Evolutionary conservation across 2,113 vertebrate genomes (phyloP).

Genomic region (Rhinichthys klamathensis): DNA sequence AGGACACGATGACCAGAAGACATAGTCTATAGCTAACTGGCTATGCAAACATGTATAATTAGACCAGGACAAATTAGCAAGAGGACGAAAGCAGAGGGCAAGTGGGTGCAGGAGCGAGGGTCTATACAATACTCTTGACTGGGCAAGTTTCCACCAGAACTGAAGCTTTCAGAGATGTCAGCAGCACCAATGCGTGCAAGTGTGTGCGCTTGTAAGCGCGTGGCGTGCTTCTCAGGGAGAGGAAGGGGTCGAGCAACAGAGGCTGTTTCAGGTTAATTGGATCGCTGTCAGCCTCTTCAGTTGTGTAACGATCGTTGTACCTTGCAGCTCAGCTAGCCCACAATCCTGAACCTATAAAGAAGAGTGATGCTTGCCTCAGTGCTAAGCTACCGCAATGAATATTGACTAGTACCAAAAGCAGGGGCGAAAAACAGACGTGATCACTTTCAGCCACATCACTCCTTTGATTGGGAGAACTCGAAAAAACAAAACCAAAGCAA

Average conservation of each 20-base stretch:
- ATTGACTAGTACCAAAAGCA: constrained; percentile 70
- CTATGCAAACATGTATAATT: constrained; percentile 10
- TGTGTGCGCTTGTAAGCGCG: constrained; percentile 9
- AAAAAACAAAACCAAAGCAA: constrained; percentile 23
- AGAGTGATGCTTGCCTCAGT: constrained; percentile 58
- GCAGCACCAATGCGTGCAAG: constrained; percentile 52
- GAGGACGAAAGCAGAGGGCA: constrained; percentile 8
- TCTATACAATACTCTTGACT: neutral
- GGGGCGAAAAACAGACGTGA: constrained; percentile 76
- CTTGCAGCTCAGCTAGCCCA: constrained; percentile 58
- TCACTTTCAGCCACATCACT: constrained; percentile 70
- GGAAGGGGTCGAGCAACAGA: constrained; percentile 39
- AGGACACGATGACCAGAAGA: constrained; percentile 8
- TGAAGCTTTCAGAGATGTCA: constrained; percentile 44
- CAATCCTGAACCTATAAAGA: constrained; percentile 54
- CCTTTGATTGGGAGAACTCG: constrained; percentile 64
- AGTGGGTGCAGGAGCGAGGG: constrained; percentile 8
- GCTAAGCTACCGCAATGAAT: constrained; percentile 65
- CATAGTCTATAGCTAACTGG: neutral
- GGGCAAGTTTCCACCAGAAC: constrained; percentile 36
- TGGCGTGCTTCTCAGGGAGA: constrained; percentile 19
- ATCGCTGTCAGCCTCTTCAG: constrained; percentile 64
- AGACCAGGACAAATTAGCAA: neutral
- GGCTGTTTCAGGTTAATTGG: constrained; percentile 72
- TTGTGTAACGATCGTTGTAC: constrained; percentile 68